Conservation (phyloP, 2,888 invertebrate genomes). For the Didymodactylos carnosus region DNA sequence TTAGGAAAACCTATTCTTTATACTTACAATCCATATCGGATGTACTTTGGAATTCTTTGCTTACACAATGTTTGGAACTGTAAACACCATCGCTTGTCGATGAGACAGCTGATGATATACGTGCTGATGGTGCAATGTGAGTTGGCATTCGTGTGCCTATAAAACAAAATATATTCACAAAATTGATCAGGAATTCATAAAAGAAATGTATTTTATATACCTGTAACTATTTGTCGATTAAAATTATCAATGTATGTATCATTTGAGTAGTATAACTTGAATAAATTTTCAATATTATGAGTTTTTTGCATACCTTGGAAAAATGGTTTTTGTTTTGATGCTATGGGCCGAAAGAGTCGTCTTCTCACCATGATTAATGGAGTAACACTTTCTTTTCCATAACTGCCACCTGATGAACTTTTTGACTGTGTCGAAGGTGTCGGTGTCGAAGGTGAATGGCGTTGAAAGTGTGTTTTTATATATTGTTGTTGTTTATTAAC, state of each 20-base stretch:
- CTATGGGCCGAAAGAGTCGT: not conserved
- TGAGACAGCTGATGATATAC: too few relatives aligned
- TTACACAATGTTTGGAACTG: not conserved
- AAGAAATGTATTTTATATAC: not conserved
- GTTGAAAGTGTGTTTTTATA: too few relatives aligned
- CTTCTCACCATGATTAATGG: not conserved
- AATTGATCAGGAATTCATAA: too few relatives aligned
- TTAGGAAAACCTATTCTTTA: not conserved
- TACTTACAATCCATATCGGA: not conserved
- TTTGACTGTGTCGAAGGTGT: too few relatives aligned
- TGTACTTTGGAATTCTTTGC: not conserved
- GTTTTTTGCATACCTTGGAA: not conserved
- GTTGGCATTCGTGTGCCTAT: not conserved
- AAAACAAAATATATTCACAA: not conserved
- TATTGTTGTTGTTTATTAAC: too few relatives aligned
- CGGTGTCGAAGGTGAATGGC: too few relatives aligned
- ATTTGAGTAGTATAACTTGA: not conserved
- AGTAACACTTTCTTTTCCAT: too few relatives aligned
- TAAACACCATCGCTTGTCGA: too few relatives aligned
- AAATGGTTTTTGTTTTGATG: not conserved
- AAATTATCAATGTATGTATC: not conserved
- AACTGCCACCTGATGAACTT: too few relatives aligned
- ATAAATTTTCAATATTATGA: not conserved
- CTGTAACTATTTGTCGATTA: not conserved
- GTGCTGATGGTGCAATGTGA: not conserved